Conservation (phyloP, 2,888 invertebrate species). For the Nematopogon swammerdamellus region DNA sequence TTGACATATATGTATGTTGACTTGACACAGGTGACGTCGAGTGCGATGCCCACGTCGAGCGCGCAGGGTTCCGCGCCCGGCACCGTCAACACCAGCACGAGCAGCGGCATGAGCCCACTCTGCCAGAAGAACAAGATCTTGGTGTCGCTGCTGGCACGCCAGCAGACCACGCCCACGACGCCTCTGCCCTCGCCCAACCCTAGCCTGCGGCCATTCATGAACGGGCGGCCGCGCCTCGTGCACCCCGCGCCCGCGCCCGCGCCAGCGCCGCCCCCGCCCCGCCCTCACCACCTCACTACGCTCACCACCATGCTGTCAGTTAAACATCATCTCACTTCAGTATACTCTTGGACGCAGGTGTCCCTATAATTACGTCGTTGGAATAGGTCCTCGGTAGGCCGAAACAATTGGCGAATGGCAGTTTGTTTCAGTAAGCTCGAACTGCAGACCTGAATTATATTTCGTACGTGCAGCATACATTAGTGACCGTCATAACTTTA, state of each 20-base stretch:
- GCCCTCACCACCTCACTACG: conserved; percentile 20
- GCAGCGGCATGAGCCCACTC: conserved; percentile 59
- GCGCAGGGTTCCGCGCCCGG: conserved; percentile 37
- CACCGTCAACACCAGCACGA: conserved; percentile 18
- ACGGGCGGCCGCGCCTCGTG: conserved; percentile 22
- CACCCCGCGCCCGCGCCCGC: conserved; percentile 20
- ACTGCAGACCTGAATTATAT: no score
- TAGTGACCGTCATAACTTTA: no score
- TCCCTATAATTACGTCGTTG: background rate
- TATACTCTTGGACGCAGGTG: background rate
- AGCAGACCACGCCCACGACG: conserved; percentile 64
- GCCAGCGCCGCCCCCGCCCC: conserved; percentile 28
- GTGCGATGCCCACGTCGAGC: conserved; percentile 36
- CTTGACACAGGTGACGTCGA: conserved; percentile 61
- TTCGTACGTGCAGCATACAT: no score
- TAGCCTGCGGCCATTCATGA: conserved; percentile 42
- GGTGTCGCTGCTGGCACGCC: conserved; percentile 75
- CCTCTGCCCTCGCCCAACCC: conserved; percentile 70
- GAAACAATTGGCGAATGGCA: no score
- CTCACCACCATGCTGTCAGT: conserved; percentile 6
- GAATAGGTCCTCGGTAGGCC: no score
- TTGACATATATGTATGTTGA: no score
- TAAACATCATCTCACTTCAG: no score
- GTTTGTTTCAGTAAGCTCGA: no score
- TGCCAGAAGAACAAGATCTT: conserved; percentile 85